Conservation (phyloP, 2,888 invertebrate species). For the Morpho achilles region DNA sequence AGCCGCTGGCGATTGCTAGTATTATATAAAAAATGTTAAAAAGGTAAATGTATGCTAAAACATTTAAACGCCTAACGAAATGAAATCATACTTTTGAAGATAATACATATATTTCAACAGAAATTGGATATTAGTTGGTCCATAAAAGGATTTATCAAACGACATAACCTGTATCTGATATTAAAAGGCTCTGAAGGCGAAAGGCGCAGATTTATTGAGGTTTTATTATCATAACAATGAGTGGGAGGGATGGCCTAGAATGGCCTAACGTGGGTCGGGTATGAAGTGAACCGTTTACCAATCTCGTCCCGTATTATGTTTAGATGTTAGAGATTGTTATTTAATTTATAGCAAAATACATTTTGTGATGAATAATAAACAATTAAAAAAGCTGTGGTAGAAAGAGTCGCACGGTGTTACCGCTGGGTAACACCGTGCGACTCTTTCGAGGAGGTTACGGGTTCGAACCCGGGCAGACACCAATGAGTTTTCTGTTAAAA, state of each 20-base stretch:
- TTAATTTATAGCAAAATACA: neutral
- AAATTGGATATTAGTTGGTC: neutral
- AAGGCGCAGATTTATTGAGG: constrained; percentile 51
- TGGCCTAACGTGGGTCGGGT: constrained; percentile 7
- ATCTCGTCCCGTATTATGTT: constrained; percentile 2
- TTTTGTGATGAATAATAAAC: no score
- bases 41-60: no score
- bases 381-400: no score
- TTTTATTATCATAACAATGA: constrained; percentile 57
- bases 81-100: no score
- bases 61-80: no score
- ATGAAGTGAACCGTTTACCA: neutral
- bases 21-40: no score
- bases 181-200: constrained; percentile 35
- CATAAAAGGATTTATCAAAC: constrained; percentile 1
- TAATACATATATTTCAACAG: neutral
- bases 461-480: no score
- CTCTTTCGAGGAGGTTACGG: no score
- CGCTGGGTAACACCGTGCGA: no score
- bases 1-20: no score
- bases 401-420: no score
- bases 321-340: neutral
- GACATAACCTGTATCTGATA: constrained; percentile 28
- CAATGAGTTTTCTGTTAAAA: no score
- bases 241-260: constrained; percentile 38